These are phyloP conservation scores for Salvelinus sp. DNA, from an alignment of 2,113 vertebrate genomes.

Conservation along the genomic window DNA sequence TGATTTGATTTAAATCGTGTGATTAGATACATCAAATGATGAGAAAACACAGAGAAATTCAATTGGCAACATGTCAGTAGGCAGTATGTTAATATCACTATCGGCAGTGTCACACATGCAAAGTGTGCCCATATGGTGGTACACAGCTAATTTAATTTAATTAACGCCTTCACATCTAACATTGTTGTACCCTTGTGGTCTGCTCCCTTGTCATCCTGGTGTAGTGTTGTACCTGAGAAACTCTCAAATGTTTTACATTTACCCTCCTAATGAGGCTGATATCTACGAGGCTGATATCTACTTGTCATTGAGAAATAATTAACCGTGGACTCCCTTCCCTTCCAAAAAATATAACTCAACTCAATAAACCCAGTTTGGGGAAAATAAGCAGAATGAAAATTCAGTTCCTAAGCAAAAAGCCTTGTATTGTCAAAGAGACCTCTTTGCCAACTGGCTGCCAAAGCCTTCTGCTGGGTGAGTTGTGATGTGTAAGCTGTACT, in stretches of 20 bases:
- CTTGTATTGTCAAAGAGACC: slow-evolving; percentile 24
- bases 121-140: neutral
- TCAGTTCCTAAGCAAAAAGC: slow-evolving; percentile 21
- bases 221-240: neutral
- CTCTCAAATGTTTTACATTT: neutral
- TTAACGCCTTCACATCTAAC: neutral
- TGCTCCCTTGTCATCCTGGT: neutral
- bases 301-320: neutral
- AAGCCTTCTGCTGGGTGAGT: neutral
- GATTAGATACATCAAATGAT: neutral
- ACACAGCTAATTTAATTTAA: neutral
- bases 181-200: neutral
- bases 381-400: slow-evolving; percentile 23
- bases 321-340: neutral
- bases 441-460: slow-evolving; percentile 29
- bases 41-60: neutral
- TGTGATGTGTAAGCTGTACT: slow-evolving; percentile 35
- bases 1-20: too few relatives aligned
- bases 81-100: neutral
- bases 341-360: neutral
- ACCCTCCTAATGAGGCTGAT: neutral
- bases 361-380: neutral
- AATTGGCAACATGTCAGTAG: neutral
- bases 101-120: neutral
- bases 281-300: neutral